Evolutionary conservation across 2,888 invertebrate genomes (phyloP), one percentile per base, ranked within the genome.

Genomic region (Alviniconcha strummeri): DNA sequence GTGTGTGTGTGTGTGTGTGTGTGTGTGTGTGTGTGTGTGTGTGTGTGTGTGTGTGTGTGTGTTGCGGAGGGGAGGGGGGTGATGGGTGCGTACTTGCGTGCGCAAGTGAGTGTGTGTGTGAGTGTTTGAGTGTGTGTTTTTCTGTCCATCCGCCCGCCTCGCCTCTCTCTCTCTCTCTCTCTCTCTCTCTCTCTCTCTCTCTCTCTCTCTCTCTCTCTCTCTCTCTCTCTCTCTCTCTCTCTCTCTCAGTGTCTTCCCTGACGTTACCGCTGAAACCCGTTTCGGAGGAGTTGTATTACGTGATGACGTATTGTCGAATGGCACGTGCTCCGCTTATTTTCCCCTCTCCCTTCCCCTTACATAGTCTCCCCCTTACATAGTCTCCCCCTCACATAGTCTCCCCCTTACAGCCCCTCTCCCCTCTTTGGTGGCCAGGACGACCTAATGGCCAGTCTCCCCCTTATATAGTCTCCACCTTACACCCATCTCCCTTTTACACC

Each of bases 131-230:
- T 60, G 60, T 60, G 60, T 60, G 60, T 60, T 7, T 60, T 7
- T 60, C 8, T 60, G 60, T 60, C 60, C 13, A 13, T 60, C 8
- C 13, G 60, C 13, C 60, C 13, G 8, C 13, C 60, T 60, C 7
- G 7, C 60, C 13, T 7, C n/a, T n/a, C 19, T n/a, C 19, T n/a
- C 19, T 71, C 19, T 71, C 19, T 71, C 19, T 71, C n/a, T 71
- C 36, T 72, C 72, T 72, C 72, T 72, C 72, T 72, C 72, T 72
- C 72, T 72, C 36, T 36, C 13, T 7, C 36, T 36, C 72, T 72
- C 36, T 36, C 36, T 72, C 72, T 72, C 72, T 72, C 36, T 72
- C 72, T 72, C 72, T 72, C 72, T 72, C 72, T 72, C 72, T 72
- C 72, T 72, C 72, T 36, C 36, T 36, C 36, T 36, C 13, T 72